Conservation (phyloP, 2,888 invertebrate genomes). For the Nematopogon swammerdamellus region DNA sequence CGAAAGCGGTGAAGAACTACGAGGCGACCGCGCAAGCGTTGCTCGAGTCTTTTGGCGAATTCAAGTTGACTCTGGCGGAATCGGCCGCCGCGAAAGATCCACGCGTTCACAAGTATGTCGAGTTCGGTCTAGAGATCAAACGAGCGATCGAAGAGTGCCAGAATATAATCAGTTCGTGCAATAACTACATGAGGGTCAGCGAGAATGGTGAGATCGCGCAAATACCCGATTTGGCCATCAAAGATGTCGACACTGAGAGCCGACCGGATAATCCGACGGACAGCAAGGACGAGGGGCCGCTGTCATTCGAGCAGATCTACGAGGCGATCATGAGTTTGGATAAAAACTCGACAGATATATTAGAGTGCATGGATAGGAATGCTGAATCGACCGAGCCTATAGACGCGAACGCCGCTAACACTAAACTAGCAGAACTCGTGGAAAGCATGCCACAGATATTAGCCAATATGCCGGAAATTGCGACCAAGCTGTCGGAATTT, state of each 20-base stretch:
- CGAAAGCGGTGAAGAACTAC: not conserved
- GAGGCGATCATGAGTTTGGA: conserved; percentile 44
- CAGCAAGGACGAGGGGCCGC: conserved; percentile 16
- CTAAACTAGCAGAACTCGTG: conserved; percentile 33
- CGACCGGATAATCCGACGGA: conserved; percentile 11
- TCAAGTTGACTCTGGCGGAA: not conserved
- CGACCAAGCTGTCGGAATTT: conserved; percentile 33
- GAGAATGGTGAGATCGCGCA: not conserved
- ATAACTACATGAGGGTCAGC: conserved; percentile 7
- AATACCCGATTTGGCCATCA: not conserved
- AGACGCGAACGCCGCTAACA: conserved; percentile 25
- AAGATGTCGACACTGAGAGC: not conserved
- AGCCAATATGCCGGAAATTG: conserved; percentile 45
- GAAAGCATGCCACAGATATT: conserved; percentile 46
- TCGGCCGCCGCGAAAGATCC: conserved; percentile 22
- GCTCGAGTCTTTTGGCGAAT: not conserved
- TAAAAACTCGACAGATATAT: conserved; percentile 33
- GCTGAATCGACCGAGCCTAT: conserved; percentile 21
- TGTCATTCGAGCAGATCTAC: conserved; percentile 38
- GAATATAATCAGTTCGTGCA: conserved; percentile 42
- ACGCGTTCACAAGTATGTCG: conserved; percentile 36
- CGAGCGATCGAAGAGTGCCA: conserved; percentile 49
- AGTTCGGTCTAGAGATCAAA: conserved; percentile 41
- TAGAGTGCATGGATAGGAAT: conserved; percentile 26
- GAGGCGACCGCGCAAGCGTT: not conserved